Percentiles rank a stretch among this genome's conserved stretches.
These are phyloP conservation scores for Anas bahamensis DNA, from an alignment of 2,797 vertebrate species.

Conservation along the genomic window DNA sequence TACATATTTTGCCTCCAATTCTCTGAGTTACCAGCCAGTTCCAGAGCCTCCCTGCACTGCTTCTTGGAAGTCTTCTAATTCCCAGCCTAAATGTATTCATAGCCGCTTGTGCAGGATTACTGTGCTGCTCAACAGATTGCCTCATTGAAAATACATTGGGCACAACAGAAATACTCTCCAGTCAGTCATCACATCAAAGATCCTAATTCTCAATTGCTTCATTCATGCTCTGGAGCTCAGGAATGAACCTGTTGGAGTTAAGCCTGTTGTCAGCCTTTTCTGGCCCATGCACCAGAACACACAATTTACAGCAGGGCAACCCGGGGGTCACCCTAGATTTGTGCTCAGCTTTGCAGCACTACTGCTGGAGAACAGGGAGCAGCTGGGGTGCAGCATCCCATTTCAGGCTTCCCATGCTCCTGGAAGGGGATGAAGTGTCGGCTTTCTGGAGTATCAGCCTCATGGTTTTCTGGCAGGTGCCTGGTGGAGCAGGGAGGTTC, in stretches of 20 bases:
- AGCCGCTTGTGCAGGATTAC: neutral
- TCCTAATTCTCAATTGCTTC: neutral
- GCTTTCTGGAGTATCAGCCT: neutral
- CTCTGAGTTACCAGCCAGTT: neutral
- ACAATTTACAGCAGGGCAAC: neutral
- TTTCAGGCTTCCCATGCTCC: neutral
- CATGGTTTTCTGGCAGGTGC: neutral
- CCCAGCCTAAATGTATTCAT: neutral
- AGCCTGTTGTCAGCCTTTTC: neutral
- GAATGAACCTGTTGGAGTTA: neutral
- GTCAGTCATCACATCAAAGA: neutral
- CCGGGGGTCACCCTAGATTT: neutral
- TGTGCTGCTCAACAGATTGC: neutral
- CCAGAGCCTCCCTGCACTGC: neutral
- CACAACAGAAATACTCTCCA: neutral
- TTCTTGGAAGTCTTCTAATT: neutral
- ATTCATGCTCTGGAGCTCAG: neutral
- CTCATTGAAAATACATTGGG: neutral
- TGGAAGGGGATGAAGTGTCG: neutral
- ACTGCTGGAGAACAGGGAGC: neutral
- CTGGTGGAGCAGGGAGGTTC: neutral
- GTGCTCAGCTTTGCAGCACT: neutral
- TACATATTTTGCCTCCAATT: neutral
- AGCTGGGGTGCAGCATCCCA: fast-evolving
- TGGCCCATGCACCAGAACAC: neutral